Base-by-base conservation (phyloP, 2,113 vertebrate genomes). In the Tursiops truncatus region DNA sequence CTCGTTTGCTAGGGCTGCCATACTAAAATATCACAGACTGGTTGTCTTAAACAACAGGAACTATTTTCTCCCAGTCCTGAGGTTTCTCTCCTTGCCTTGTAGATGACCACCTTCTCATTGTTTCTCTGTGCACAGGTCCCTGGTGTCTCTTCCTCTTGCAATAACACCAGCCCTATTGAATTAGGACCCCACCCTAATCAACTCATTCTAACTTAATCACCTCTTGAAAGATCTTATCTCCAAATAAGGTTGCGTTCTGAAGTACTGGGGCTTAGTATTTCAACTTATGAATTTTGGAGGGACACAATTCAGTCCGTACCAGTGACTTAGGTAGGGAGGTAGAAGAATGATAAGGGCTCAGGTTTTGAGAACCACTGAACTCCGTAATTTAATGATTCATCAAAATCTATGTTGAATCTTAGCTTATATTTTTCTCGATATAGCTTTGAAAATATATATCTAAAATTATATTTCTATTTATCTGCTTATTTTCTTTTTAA, bases 401-500 rank as follows among this genome's bases (percentile, higher is more conserved):
- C 36, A 63, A 56, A 73, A 36, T 88, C 50, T 86, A 9, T 18
- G 65, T 81, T 53, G 28, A 89, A 36, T 47, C 25, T 26, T 41
- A 41, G 7, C 3, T 12, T 77, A 26, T 74, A 17, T 91, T 91
- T 76, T 62, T 85, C 21, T 74, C 67, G 1, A 28, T 25, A 31
- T 4, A 28, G 13, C n/a, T 90, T 85, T 97, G n/a, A 92, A 76
- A 63, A 79, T 58, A 28, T 56, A 6, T 36, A 70, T 50, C 44
- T 84, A 70, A 56, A 65, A 41, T 50, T 56, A 33, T 76, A n/a
- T 50, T 74, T 63, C 28, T 74, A 80, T 53, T 47, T 86, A 62
- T 44, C 11, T 50, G 5, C 44, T 68, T 67, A 41, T 63, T 89
- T 91, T 79, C 41, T 80, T 95, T 91, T 88, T 17, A 97, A 58